Percentiles rank a stretch among this genome's conserved stretches.
These are phyloP conservation scores for Noctuana brunneofusca DNA, from an alignment of 2,888 invertebrate species.

Conservation along the genomic window DNA sequence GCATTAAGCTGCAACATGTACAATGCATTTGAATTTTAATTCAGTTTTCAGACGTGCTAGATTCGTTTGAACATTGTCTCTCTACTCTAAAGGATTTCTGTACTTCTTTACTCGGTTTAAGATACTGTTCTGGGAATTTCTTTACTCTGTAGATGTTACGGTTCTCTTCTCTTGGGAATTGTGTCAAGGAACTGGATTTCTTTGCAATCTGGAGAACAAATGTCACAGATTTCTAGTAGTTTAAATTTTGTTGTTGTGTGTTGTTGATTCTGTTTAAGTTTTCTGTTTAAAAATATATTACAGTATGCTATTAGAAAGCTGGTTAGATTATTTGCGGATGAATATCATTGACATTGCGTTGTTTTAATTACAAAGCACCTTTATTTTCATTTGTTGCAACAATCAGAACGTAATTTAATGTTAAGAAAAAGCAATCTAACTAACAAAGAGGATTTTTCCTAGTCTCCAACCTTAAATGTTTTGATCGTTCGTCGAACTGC, in stretches of 20 bases:
- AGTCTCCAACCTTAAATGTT: too few relatives aligned
- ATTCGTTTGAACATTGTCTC: neutral
- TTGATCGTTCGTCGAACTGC: too few relatives aligned
- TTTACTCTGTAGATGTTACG: neutral
- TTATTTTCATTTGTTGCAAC: too few relatives aligned
- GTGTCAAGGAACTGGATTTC: neutral
- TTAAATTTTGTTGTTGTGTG: neutral
- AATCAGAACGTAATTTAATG: too few relatives aligned
- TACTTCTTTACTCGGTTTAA: neutral
- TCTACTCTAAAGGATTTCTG: neutral
- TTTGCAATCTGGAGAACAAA: neutral
- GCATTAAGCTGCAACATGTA: slow-evolving; percentile 2
- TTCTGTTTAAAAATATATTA: neutral
- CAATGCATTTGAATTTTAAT: slow-evolving; percentile 4
- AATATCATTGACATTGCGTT: too few relatives aligned
- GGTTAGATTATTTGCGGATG: too few relatives aligned
- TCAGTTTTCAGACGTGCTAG: neutral
- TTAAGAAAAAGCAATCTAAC: too few relatives aligned
- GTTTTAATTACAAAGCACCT: too few relatives aligned
- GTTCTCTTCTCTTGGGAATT: neutral
- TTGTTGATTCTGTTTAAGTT: neutral
- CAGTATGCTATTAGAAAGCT: too few relatives aligned
- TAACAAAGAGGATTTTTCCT: too few relatives aligned
- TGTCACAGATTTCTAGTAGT: neutral
- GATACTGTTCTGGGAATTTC: neutral